Evolutionary conservation across 1,140 invertebrate genomes (phyloP), one percentile per base, ranked within the genome.

Genomic region (Paraescarpia echinospica): DNA sequence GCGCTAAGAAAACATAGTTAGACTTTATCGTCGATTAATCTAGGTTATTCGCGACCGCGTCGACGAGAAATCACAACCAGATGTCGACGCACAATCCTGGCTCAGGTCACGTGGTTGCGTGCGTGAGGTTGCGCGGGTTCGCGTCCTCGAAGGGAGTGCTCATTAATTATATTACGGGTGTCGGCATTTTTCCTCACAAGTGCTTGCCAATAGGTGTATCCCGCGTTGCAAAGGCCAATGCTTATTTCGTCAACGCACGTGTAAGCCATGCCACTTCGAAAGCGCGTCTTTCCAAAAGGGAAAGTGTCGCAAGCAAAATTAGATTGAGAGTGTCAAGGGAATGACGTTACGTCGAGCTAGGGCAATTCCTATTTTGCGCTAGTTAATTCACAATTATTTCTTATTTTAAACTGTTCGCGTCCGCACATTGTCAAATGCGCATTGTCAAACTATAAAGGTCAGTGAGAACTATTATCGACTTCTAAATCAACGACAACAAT

Each of bases 11-110:
- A 77, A 77, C 59, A 77, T 77, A 77, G 59, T 77, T 77, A 77
- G 59, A 77, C 59, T 77, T 77, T 77, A 77, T 77, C 59, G 59
- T 77, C 59, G 27, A 77, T 77, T 77, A 77, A 77, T 77, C 59
- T 77, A 77, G 59, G 1, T 77, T 77, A 77, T 77, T 77, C 59
- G 59, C 59, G 59, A 77, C 59, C 59, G 59, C 59, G 59, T 77
- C 59, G 59, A 77, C 59, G 27, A 2, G 59, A 77, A 77, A 77
- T 77, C 59, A 77, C 59, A 27, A 27, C 59, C 59, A 77, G 59
- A 77, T 77, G 59, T 77, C 1, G 59, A 18, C 59, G 59, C 59
- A 27, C 59, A 22, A 77, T 77, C 59, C 8, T 31, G 27, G 18
- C 59, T 6, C 59, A 77, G 59, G 27, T 77, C 59, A 77, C 59